Evolutionary conservation across 1,140 invertebrate species (phyloP), one percentile per base, ranked within the genome.

Genomic region (Eueides isabella): DNA sequence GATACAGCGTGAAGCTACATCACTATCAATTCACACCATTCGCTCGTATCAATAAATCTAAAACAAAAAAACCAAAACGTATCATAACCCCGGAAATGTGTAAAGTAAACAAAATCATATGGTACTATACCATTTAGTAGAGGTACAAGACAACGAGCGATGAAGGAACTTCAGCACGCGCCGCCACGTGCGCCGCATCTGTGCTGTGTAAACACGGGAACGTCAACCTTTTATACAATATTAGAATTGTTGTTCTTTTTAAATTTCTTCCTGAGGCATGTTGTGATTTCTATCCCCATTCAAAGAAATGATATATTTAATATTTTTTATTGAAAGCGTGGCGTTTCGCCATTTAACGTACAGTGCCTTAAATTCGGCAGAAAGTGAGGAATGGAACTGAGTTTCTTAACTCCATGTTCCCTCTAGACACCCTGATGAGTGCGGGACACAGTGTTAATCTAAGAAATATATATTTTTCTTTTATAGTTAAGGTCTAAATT

Each of bases 131-230:
- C 48, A 26, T 55, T 23, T 26, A 23, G 16, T 11, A 55, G 48
- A 55, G 23, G 48, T 26, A 66, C 33, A 41, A 66, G 11, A 33
- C n/a, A 35, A 19, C 66, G 64, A 48, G 31, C n/a, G 61, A 66
- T 28, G 12, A 26, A 33, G 33, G 28, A 28, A 26, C 65, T 75
- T 73, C 75, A 55, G 75, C 80, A 73, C 80, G 81, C 79, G 76
- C 75, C 75, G 76, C n/a, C 80, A 81, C 80, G 78, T 81, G 80
- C 68, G 68, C 33, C 65, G 44, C 80, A 81, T 81, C 77, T 81
- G 80, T 48, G 33, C 64, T 63, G 41, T 65, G 79, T 80, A 80
- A 80, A 80, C 74, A 80, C 28, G 29, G 73, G 67, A 78, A 75
- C 1, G 1, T 6, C 55, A 81, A 82, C 83, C 19, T 78, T 83